Base-by-base conservation (phyloP, 2,113 vertebrate genomes). In the Passer domesticus region DNA sequence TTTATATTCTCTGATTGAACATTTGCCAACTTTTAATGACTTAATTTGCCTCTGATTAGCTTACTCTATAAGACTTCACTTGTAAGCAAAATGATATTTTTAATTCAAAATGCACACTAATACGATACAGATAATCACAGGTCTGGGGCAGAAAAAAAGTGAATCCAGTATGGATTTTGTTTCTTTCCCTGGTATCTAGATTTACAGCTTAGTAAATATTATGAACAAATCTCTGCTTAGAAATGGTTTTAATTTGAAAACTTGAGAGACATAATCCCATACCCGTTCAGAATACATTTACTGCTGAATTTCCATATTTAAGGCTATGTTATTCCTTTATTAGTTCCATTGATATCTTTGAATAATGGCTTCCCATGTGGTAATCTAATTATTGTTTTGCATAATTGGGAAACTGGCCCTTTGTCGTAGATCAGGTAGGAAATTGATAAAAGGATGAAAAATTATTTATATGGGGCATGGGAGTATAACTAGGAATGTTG, bases 331-430 rank as follows among this genome's bases (percentile, higher is more conserved):
- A 89, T 83, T 82, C 50, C 39, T 82, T 80, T 81, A 35, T 30
- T 64, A 19, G 22, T 90, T 84, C 35, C 41, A n/a, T 78, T 91
- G 75, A 76, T 81, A 25, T 60, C 21, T 67, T 63, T 94, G 62
- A 95, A 87, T 94, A 94, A 87, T 59, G 24, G 39, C 47, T 94
- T 93, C 44, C 68, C 37, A 68, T 72, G 30, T 67, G 52, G n/a
- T 90, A 94, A 91, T 92, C 52, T 79, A 96, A 80, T 82, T 94
- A 52, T 39, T 11, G 4, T 50, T 79, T 85, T 58, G 64, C 93
- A 88, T 94, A 92, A 82, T 76, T 91, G 41, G 46, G 74, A 58
- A 83, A 69, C 44, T 83, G 46, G 44, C 83, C 66, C 46, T 75
- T 28, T 94, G 55, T 82, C 37, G 12, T 59, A 80, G 47, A 70